Evolutionary conservation across 2,113 vertebrate species (phyloP).

Genomic region (Coreoperca whiteheadi): DNA sequence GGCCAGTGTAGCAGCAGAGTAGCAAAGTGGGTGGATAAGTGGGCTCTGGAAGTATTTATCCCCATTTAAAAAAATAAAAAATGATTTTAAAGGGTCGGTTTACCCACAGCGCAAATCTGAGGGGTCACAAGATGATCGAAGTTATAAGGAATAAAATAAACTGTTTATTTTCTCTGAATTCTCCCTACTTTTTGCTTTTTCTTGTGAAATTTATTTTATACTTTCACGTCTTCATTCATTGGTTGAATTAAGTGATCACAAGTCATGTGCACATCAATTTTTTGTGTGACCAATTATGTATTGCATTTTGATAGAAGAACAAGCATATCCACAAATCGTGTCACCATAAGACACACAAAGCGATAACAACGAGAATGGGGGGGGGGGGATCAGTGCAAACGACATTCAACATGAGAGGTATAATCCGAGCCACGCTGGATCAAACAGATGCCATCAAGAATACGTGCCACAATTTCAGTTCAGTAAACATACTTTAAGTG

Average conservation of each 20-base stretch:
- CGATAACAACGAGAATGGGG: too few species aligned
- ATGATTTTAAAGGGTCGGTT: slow-evolving; percentile 5
- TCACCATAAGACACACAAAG: background rate
- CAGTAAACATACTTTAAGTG: background rate
- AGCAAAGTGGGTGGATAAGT: slow-evolving; percentile 25
- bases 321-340: background rate
- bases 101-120: background rate
- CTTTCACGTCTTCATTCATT: too few species aligned
- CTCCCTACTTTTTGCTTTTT: background rate
- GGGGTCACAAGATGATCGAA: background rate
- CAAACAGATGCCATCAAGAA: too few species aligned
- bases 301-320: background rate
- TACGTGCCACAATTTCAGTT: background rate
- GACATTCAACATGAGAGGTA: too few species aligned
- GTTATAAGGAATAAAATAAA: background rate
- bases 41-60: background rate
- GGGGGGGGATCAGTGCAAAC: too few species aligned
- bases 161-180: background rate
- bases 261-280: too few species aligned
- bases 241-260: too few species aligned
- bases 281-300: background rate
- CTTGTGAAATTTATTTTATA: background rate
- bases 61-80: background rate
- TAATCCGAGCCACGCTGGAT: too few species aligned
- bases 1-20: slow-evolving; percentile 22